A percentile compares a stretch with the other conserved stretches of the same genome.
Conservation (phyloP, 2,113 vertebrate species). For the Erythrocebus patas region DNA sequence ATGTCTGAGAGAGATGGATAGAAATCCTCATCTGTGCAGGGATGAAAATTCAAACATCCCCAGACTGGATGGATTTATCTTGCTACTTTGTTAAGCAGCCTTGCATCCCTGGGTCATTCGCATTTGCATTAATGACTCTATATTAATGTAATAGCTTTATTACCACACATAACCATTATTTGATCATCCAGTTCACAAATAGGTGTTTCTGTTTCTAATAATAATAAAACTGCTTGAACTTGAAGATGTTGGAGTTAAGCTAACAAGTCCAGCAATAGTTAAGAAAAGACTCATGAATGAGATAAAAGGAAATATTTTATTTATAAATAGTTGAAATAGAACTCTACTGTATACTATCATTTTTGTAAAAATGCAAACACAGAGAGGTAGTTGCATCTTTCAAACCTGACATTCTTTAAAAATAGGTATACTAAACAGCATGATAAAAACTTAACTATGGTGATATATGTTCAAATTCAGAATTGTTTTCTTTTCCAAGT, state of each 20-base stretch:
- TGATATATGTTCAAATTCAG: not conserved
- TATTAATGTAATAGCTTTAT: constrained; percentile 61
- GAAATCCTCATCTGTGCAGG: not conserved
- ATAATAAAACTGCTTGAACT: constrained; percentile 23
- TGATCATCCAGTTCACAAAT: constrained; percentile 36
- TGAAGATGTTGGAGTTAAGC: not conserved
- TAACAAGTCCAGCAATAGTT: not conserved
- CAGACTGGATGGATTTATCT: not conserved
- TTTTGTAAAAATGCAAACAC: not conserved
- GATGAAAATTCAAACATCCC: not conserved
- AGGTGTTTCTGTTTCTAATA: constrained; percentile 59
- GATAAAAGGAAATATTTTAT: not conserved
- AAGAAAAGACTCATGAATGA: not conserved
- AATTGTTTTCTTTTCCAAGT: not conserved
- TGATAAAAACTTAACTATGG: constrained; percentile 8
- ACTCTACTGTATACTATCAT: not conserved
- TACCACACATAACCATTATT: constrained; percentile 23
- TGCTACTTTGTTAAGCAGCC: constrained; percentile 42
- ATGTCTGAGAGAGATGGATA: not conserved
- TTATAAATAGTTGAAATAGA: not conserved
- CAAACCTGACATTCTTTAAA: not conserved
- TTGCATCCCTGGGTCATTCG: constrained; percentile 42
- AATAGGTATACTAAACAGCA: not conserved
- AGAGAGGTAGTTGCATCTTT: not conserved
- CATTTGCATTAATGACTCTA: constrained; percentile 38